Percentiles rank a stretch among this genome's conserved stretches.
These are phyloP conservation scores for Stramonita haemastoma DNA, from an alignment of 2,888 invertebrate species.

Conservation along the genomic window DNA sequence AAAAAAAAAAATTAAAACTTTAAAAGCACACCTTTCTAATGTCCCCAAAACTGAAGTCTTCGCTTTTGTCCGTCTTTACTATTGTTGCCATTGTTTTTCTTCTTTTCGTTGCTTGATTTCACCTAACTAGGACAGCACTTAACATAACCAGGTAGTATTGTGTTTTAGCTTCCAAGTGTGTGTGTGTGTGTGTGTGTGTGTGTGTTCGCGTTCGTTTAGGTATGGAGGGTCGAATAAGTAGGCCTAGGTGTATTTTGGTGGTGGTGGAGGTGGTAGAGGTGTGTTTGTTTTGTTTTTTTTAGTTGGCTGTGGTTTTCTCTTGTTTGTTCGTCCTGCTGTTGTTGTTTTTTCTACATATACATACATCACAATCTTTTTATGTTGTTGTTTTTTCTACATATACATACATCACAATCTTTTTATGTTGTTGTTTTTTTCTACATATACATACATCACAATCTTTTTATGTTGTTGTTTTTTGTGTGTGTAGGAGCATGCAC, in stretches of 20 bases:
- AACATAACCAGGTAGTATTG: not conserved
- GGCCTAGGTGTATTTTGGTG: not conserved
- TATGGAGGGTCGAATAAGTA: not conserved
- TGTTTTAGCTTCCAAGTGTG: not conserved
- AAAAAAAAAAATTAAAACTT: too few relatives aligned
- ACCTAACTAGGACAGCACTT: not conserved
- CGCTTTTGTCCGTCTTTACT: too few relatives aligned
- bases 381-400: not conserved
- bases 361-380: not conserved
- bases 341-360: not conserved
- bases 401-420: not conserved
- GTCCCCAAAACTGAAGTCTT: too few relatives aligned
- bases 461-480: too few relatives aligned
- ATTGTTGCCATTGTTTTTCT: too few relatives aligned
- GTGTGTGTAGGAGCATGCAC: not conserved
- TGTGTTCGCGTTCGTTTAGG: not conserved
- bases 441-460: too few relatives aligned
- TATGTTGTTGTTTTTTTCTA: not conserved
- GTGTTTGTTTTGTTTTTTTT: too few relatives aligned
- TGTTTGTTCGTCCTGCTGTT: too few relatives aligned
- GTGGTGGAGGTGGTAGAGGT: not conserved
- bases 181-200: not conserved
- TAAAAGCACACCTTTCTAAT: too few relatives aligned
- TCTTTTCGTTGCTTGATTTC: too few relatives aligned
- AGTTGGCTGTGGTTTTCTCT: too few relatives aligned